Evolutionary conservation across 2,888 invertebrate genomes (phyloP).

Genomic region (Meloe dianella): DNA sequence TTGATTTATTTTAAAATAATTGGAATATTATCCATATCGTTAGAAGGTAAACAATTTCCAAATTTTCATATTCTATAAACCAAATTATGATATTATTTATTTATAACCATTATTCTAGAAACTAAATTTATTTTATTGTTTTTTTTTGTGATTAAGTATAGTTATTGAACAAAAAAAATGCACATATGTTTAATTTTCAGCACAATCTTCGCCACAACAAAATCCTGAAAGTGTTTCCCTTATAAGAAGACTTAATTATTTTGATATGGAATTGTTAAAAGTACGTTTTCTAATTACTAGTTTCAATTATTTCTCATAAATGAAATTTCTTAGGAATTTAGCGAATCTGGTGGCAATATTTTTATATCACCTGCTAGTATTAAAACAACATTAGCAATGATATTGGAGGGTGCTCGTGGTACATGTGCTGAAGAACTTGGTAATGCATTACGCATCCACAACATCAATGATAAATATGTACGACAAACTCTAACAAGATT

Average conservation of each 20-base stretch:
- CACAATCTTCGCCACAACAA: constrained; percentile 13
- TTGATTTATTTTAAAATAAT: constrained; percentile 4
- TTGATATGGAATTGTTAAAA: constrained; percentile 54
- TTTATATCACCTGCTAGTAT: constrained; percentile 72
- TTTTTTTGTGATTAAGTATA: background rate
- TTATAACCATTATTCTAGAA: background rate
- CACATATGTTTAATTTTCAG: constrained; percentile 11
- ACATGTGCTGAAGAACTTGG: constrained; percentile 66
- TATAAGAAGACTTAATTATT: constrained; percentile 49
- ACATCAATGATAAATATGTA: constrained; percentile 38
- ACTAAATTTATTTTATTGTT: background rate
- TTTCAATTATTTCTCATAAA: constrained; percentile 11
- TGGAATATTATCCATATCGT: background rate
- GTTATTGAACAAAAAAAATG: background rate
- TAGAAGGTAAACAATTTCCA: constrained; percentile 5
- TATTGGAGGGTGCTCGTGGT: constrained; percentile 68
- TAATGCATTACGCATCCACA: constrained; percentile 62
- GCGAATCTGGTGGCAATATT: constrained; percentile 62
- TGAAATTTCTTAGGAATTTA: constrained; percentile 41
- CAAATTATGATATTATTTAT: background rate
- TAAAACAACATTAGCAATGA: constrained; percentile 67
- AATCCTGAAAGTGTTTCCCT: constrained; percentile 23
- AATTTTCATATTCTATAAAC: background rate
- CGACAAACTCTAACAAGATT: constrained; percentile 39
- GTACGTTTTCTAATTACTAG: constrained; percentile 42